Evolutionary conservation across 1,140 invertebrate genomes (phyloP).

Genomic region (Calephelis nemesis): DNA sequence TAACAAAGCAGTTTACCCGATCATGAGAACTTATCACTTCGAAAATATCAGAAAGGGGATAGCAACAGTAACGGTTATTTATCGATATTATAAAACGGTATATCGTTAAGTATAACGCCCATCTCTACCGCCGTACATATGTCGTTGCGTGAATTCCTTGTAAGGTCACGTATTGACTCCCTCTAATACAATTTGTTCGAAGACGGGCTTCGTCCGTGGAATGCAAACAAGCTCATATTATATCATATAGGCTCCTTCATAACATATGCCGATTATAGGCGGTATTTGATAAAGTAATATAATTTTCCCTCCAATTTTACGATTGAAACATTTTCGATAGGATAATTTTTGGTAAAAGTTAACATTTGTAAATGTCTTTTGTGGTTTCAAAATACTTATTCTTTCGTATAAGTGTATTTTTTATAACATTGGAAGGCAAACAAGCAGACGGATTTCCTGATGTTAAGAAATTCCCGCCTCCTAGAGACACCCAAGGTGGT

Average conservation of each 20-base stretch:
- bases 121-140: constrained; percentile 40
- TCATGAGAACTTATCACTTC: too few species aligned
- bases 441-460: too few species aligned
- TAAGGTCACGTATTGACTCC: constrained; percentile 64
- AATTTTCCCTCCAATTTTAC: constrained; percentile 21
- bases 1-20: too few species aligned
- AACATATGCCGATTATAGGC: constrained; percentile 62
- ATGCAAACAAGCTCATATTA: constrained; percentile 53
- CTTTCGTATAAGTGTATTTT: too few species aligned
- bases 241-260: constrained; percentile 42
- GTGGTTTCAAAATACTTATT: not conserved
- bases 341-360: not conserved
- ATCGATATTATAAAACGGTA: not conserved
- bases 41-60: too few species aligned
- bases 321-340: constrained; percentile 13
- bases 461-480: too few species aligned
- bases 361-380: too few species aligned
- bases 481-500: too few species aligned
- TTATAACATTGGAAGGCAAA: too few species aligned
- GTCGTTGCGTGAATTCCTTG: constrained; percentile 51
- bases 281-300: constrained; percentile 23
- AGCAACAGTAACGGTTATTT: not conserved
- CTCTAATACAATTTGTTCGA: constrained; percentile 72
- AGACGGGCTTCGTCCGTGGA: constrained; percentile 57
- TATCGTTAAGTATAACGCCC: not conserved